These are phyloP conservation scores for Myiopsitta monachus DNA, from an alignment of 2,113 vertebrate species.

Conservation along the genomic window DNA sequence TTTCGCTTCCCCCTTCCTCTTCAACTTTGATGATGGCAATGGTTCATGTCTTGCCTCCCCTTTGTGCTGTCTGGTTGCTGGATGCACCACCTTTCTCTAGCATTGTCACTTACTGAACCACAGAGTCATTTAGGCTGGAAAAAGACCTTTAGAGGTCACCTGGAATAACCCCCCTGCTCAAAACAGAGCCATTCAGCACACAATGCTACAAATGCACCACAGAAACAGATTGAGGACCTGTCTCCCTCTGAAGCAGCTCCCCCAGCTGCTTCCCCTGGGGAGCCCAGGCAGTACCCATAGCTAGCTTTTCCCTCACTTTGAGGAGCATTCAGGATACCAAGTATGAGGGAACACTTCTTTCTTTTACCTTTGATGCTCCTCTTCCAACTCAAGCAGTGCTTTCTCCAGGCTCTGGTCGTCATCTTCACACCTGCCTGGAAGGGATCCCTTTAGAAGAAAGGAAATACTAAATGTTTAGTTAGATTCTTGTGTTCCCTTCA, in stretches of 20 bases:
- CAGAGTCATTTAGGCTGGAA: not conserved
- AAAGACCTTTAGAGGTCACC: not conserved
- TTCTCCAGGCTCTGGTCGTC: constrained; percentile 83
- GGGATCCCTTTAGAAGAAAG: constrained; percentile 54
- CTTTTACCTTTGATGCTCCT: constrained; percentile 86
- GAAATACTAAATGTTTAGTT: not conserved
- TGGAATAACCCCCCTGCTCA: not conserved
- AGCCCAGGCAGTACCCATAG: not conserved
- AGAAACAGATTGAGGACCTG: not conserved
- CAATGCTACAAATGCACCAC: not conserved
- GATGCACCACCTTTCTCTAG: not conserved
- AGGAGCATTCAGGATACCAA: not conserved
- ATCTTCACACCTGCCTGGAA: constrained; percentile 53
- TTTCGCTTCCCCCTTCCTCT: not conserved
- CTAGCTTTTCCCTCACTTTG: not conserved
- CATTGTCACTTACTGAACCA: not conserved
- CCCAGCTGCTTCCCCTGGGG: not conserved
- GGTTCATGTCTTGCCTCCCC: not conserved
- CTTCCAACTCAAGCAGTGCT: constrained; percentile 83
- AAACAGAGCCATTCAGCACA: not conserved
- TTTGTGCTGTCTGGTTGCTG: not conserved
- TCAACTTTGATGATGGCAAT: rapidly evolving
- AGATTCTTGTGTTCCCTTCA: not conserved
- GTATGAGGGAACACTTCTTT: not conserved
- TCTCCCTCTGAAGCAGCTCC: not conserved